These are phyloP conservation scores for Leptopilina myrica DNA, from an alignment of 2,888 invertebrate species.

Conservation along the genomic window DNA sequence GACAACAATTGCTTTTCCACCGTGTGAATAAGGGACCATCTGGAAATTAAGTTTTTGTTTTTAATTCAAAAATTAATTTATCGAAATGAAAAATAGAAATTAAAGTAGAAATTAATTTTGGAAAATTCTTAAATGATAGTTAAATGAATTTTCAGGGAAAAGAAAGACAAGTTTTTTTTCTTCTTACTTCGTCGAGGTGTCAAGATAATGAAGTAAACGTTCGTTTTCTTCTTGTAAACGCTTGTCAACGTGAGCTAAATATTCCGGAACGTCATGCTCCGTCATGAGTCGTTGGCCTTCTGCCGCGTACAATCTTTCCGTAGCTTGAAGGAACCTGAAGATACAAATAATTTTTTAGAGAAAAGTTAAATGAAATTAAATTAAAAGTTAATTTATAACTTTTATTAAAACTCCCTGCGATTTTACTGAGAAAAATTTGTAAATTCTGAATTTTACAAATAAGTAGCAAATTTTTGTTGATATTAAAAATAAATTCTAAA, in stretches of 20 bases:
- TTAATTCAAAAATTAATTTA: not conserved
- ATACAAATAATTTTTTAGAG: not conserved
- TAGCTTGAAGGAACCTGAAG: conserved; percentile 90
- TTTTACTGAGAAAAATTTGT: too few species aligned
- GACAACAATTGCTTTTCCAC: conserved; percentile 96
- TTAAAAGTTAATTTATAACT: too few species aligned
- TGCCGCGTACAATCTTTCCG: conserved; percentile 94
- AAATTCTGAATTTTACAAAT: too few species aligned
- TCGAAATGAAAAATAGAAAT: too few species aligned
- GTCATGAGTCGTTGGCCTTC: conserved; percentile 97
- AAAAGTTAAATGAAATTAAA: too few species aligned
- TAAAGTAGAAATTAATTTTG: too few species aligned
- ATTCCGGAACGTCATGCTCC: conserved; percentile 95
- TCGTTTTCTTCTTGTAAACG: conserved; percentile 96
- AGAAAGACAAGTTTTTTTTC: not conserved
- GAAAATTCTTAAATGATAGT: not conserved
- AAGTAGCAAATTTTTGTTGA: not conserved
- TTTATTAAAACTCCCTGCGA: too few species aligned
- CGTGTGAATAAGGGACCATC: conserved; percentile 91
- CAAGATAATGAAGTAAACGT: conserved; percentile 94
- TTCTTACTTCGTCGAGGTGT: conserved; percentile 91
- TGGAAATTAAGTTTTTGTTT: conserved; percentile 68
- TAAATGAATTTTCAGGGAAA: not conserved
- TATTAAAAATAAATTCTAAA: not conserved
- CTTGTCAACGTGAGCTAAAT: conserved; percentile 97